Percentiles rank a stretch among this genome's conserved stretches.
Conservation (phyloP, 2,113 vertebrate genomes). For the Tricholaema leucomelas region DNA sequence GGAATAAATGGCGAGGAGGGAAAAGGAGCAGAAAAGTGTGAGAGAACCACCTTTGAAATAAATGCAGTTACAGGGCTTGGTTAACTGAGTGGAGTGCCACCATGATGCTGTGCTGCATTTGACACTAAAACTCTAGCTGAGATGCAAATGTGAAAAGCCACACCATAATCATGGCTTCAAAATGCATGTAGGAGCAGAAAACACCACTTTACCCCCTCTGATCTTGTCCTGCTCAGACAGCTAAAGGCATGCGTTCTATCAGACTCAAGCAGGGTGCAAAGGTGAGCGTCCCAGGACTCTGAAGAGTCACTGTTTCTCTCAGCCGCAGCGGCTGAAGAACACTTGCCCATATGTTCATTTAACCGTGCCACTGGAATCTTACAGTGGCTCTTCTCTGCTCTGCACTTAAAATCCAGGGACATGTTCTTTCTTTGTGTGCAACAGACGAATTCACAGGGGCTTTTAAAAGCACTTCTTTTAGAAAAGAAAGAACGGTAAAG, state of each 20-base stretch:
- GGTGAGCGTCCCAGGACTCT: neutral
- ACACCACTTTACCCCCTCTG: neutral
- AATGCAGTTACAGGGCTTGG: neutral
- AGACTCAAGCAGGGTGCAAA: neutral
- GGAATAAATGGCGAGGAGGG: neutral
- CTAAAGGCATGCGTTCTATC: neutral
- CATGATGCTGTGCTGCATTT: neutral
- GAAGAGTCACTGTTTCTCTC: neutral
- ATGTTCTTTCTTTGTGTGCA: neutral
- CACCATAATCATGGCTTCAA: neutral
- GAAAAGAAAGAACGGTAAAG: neutral
- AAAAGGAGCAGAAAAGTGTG: neutral
- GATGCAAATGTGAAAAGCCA: neutral
- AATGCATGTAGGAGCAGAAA: neutral
- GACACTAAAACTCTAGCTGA: neutral
- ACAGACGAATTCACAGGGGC: neutral
- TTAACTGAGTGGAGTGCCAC: neutral
- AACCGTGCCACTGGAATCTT: neutral
- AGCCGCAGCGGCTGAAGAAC: neutral
- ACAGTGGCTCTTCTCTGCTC: neutral
- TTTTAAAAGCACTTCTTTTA: neutral
- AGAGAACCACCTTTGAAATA: neutral
- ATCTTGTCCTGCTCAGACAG: neutral
- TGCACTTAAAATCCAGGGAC: neutral
- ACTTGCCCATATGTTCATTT: rapidly evolving